Evolutionary conservation across 1,140 invertebrate species (phyloP), one percentile per base, ranked within the genome.

Genomic region (Oedothorax gibbosus): DNA sequence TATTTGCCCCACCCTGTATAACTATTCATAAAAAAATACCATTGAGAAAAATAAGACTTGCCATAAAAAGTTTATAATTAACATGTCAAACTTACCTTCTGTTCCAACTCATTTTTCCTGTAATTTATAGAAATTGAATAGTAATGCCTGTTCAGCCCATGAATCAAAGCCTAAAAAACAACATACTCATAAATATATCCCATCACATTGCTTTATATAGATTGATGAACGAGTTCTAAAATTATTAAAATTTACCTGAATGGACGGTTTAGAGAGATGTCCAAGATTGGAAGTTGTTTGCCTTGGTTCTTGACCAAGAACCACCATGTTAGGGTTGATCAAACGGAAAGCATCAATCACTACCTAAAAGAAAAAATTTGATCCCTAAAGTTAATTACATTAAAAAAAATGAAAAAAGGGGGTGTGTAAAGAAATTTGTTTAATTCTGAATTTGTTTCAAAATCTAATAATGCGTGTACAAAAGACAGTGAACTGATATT

Each of bases 41-140:
- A n/a, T n/a, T n/a, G n/a, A n/a, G n/a, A n/a, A n/a, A n/a, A n/a
- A n/a, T n/a, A n/a, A n/a, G n/a, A n/a, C n/a, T n/a, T n/a, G n/a
- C n/a, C n/a, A n/a, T n/a, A n/a, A n/a, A n/a, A 35, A 35, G 35
- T 35, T 35, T 35, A 35, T 35, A 35, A 35, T 35, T 35, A 35
- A 5, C 5, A 2, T 2, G 35, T 35, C 35, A 5, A 35, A 60
- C 72, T 76, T 88, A 92, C 91, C 89, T 93, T 99, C 89, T 99
- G 98, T 91, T 99, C 99, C 71, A 99, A 90, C 91, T 99, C 97
- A 92, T 99, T 99, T 90, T 99, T 99, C 81, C 98, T 93, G 91
- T 99, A 99, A 91, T 99, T 99, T 89, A 99, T 99, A 89, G 98
- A 98, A 88, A 99, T 99, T 35, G 98, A 99, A 90, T 99, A 99